phyloP scores from a whole-genome alignment of 2,888 invertebrate genomes.

The Torymus tubicola region DNA sequence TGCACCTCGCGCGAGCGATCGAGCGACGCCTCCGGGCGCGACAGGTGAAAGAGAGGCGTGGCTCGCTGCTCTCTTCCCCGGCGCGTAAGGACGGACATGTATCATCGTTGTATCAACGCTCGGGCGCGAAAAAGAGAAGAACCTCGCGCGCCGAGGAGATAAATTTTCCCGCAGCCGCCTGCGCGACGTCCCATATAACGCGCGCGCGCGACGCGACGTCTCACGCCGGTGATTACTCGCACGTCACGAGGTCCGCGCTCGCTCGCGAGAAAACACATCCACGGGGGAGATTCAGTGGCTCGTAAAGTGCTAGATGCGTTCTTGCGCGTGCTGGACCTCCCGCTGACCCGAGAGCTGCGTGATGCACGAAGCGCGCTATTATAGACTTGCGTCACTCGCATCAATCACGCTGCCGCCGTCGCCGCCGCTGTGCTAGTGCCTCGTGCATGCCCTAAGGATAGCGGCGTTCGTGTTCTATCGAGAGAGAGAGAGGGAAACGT shows the following conservation, averaged over 20 bases:
- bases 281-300: slow-evolving; percentile 22
- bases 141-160: slow-evolving; percentile 13
- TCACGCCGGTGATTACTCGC: slow-evolving; percentile 28
- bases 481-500: too few relatives aligned
- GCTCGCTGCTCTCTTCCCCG: not conserved
- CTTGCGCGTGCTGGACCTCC: slow-evolving; percentile 24
- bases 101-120: slow-evolving; percentile 41
- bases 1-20: not conserved
- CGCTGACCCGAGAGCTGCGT: slow-evolving; percentile 20
- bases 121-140: slow-evolving; percentile 26
- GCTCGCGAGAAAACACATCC: slow-evolving; percentile 26
- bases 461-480: too few relatives aligned
- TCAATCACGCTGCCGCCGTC: slow-evolving; percentile 34
- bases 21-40: slow-evolving; percentile 12
- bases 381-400: slow-evolving; percentile 26
- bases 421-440: not conserved
- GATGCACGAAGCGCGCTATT: slow-evolving; percentile 17
- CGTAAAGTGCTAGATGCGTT: slow-evolving; percentile 19
- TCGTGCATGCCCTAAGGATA: too few relatives aligned
- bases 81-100: slow-evolving; percentile 24
- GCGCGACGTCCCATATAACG: not conserved
- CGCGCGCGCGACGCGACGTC: not conserved
- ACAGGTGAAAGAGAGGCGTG: slow-evolving; percentile 52
- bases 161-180: slow-evolving; percentile 20
- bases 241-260: not conserved